phyloP scores from a whole-genome alignment of 2,888 invertebrate genomes.

The Phyllotreta striolata region DNA sequence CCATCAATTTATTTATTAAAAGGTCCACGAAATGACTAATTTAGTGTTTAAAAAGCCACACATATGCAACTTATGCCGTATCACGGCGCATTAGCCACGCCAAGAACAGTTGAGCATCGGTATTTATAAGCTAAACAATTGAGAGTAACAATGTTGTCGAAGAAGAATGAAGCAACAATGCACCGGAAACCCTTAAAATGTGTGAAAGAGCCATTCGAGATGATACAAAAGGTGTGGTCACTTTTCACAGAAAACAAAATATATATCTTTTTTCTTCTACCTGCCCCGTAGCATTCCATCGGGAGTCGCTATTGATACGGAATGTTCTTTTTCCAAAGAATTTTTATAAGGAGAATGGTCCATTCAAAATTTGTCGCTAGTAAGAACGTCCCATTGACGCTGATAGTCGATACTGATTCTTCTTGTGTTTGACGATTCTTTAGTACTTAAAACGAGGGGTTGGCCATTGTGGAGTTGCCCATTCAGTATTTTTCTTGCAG shows the following conservation, averaged over 20 bases:
- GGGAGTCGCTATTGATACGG: conserved; percentile 59
- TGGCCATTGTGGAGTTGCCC: conserved; percentile 23
- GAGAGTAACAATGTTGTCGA: conserved; percentile 57
- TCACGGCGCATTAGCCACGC: conserved; percentile 52
- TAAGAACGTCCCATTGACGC: conserved; percentile 38
- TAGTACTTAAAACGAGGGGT: conserved; percentile 45
- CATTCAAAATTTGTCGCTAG: conserved; percentile 45
- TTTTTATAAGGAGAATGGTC: conserved; percentile 44
- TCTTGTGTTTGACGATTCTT: conserved; percentile 46
- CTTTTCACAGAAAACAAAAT: conserved; percentile 62
- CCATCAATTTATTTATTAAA: conserved; percentile 33
- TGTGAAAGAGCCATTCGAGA: conserved; percentile 59
- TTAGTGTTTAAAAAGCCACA: conserved; percentile 33
- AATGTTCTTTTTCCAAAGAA: conserved; percentile 40
- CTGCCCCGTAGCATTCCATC: conserved; percentile 58
- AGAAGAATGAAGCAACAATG: conserved; percentile 59
- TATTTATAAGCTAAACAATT: conserved; percentile 60
- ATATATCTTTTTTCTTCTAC: conserved; percentile 44
- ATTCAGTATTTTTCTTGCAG: conserved; percentile 14
- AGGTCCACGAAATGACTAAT: conserved; percentile 34
- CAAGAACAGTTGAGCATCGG: conserved; percentile 55
- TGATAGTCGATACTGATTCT: conserved; percentile 48
- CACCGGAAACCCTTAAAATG: conserved; percentile 62
- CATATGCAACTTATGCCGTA: conserved; percentile 47
- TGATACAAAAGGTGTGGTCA: conserved; percentile 62